A percentile compares a stretch with the other conserved stretches of the same genome.
Conservation (phyloP, 1,140 invertebrate species). For the Drosophila subpulchrella region DNA sequence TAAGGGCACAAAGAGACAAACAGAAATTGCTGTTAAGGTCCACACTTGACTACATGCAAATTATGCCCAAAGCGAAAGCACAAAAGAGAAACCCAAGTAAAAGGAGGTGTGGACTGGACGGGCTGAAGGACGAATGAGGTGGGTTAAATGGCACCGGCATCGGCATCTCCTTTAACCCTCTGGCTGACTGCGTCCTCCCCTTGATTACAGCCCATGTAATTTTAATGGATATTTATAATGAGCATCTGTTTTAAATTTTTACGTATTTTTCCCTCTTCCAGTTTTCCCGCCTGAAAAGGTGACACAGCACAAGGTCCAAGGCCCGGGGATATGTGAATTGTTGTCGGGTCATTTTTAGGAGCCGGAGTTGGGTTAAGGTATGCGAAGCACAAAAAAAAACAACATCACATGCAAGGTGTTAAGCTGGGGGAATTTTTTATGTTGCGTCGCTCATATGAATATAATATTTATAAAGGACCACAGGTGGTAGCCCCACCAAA, state of each 20-base stretch:
- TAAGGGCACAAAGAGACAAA: conserved; percentile 44
- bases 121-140: conserved; percentile 22
- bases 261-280: conserved; percentile 28
- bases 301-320: conserved; percentile 58
- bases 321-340: conserved; percentile 71
- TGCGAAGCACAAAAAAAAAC: background rate
- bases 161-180: conserved; percentile 18
- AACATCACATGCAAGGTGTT: conserved; percentile 59
- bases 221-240: conserved; percentile 82
- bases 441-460: conserved; percentile 27
- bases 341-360: conserved; percentile 67
- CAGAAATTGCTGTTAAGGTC: conserved; percentile 64
- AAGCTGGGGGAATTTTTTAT: conserved; percentile 56
- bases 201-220: conserved; percentile 69
- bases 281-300: conserved; percentile 45
- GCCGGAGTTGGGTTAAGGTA: conserved; percentile 13
- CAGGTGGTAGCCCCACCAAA: conserved; percentile 27
- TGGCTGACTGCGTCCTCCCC: conserved; percentile 22
- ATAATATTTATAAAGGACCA: conserved; percentile 48
- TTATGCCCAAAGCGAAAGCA: conserved; percentile 58
- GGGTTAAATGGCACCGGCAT: conserved; percentile 10
- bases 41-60: conserved; percentile 70
- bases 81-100: conserved; percentile 29
- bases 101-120: conserved; percentile 3
- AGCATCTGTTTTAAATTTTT: conserved; percentile 72